Evolutionary conservation across 2,888 invertebrate genomes (phyloP).

Genomic region (Pollenia amentaria): DNA sequence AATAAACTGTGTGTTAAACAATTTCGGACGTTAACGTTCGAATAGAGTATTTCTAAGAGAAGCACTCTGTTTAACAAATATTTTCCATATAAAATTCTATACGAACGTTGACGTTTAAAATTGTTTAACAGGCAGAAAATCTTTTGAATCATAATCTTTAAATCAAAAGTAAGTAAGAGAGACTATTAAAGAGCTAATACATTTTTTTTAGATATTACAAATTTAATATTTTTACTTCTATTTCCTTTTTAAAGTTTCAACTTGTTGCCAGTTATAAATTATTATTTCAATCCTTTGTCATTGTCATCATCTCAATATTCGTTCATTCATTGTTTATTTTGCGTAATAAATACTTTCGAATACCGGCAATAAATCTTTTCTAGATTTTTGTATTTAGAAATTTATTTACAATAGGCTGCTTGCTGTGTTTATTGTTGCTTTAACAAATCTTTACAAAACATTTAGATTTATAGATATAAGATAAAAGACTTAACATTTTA

Average conservation of each 20-base stretch:
- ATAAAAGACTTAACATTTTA: constrained; percentile 42
- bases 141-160: background rate
- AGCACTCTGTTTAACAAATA: no score
- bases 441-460: constrained; percentile 66
- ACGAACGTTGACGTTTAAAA: no score
- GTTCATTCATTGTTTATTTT: constrained; percentile 52
- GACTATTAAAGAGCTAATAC: no score
- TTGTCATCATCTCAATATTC: constrained; percentile 16
- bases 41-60: no score
- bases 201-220: background rate
- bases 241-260: background rate
- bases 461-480: constrained; percentile 73
- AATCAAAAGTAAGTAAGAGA: no score
- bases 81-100: no score
- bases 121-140: no score
- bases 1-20: no score
- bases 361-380: constrained; percentile 70
- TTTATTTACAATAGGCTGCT: constrained; percentile 45
- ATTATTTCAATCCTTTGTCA: constrained; percentile 65
- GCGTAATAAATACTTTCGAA: constrained; percentile 61
- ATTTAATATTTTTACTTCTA: constrained; percentile 2
- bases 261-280: constrained; percentile 39
- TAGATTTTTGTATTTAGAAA: constrained; percentile 48
- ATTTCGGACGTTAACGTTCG: no score
- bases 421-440: constrained; percentile 9